Evolutionary conservation across 2,888 invertebrate genomes (phyloP).

Genomic region (Proisotoma minuta): DNA sequence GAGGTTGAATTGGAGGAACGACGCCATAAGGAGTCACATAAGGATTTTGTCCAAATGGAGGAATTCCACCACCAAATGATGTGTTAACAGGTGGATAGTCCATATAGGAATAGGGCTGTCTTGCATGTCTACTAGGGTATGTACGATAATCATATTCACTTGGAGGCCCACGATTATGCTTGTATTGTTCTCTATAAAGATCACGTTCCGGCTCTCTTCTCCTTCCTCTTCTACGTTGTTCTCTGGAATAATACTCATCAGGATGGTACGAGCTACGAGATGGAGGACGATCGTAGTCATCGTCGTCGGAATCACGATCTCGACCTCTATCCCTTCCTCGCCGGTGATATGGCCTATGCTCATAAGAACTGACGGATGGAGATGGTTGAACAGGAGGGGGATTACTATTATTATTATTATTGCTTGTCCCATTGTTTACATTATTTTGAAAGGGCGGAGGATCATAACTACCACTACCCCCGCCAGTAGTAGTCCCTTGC

Average conservation of each 20-base stretch:
- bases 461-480: too few species aligned
- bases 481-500: not conserved
- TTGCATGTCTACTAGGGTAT: not conserved
- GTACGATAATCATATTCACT: not conserved
- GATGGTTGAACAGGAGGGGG: too few species aligned
- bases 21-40: not conserved
- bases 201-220: not conserved
- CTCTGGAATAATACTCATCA: slow-evolving; percentile 13
- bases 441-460: too few species aligned
- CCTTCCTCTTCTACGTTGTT: not conserved
- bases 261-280: slow-evolving; percentile 21
- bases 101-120: not conserved
- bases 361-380: too few species aligned
- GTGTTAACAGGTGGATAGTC: not conserved
- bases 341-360: slow-evolving; percentile 15
- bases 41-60: not conserved
- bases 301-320: slow-evolving; percentile 25
- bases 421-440: too few species aligned
- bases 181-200: not conserved
- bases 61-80: too few species aligned
- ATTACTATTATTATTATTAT: too few species aligned
- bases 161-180: not conserved
- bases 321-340: slow-evolving; percentile 28
- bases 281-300: slow-evolving; percentile 14
- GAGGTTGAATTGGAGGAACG: not conserved